Conservation (phyloP, 2,888 invertebrate genomes). For the Anaspis maculata region DNA sequence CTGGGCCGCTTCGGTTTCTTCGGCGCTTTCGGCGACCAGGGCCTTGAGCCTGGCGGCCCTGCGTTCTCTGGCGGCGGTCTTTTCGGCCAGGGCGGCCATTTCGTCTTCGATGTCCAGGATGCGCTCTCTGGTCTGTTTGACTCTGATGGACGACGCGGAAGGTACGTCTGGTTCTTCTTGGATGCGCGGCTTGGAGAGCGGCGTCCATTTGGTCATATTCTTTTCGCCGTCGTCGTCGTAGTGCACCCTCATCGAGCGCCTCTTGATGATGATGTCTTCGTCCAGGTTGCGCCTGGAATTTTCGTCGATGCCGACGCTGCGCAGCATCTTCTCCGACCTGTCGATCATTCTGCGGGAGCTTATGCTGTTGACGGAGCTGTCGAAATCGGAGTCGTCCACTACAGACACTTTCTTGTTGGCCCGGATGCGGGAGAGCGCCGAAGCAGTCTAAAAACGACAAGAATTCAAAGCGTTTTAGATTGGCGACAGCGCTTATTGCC, state of each 20-base stretch:
- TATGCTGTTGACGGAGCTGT: slow-evolving; percentile 49
- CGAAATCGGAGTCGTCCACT: slow-evolving; percentile 56
- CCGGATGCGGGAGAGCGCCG: slow-evolving; percentile 52
- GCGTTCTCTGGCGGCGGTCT: slow-evolving; percentile 60
- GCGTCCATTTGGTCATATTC: slow-evolving; percentile 57
- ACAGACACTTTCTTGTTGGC: slow-evolving; percentile 53
- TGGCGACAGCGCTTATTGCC: no score
- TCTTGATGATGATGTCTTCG: slow-evolving; percentile 37
- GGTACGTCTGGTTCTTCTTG: slow-evolving; percentile 28
- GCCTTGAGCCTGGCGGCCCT: slow-evolving; percentile 63
- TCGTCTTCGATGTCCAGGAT: slow-evolving; percentile 66
- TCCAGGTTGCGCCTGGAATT: slow-evolving; percentile 39
- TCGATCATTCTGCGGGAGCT: slow-evolving; percentile 50
- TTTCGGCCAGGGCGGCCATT: slow-evolving; percentile 62
- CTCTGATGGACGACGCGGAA: slow-evolving; percentile 53
- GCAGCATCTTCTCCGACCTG: slow-evolving; percentile 57
- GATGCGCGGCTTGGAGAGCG: slow-evolving; percentile 40
- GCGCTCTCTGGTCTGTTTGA: slow-evolving; percentile 55
- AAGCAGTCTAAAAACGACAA: slow-evolving; percentile 46
- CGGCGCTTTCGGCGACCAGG: slow-evolving; percentile 53
- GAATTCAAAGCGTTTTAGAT: no score
- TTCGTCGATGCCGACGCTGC: slow-evolving; percentile 54
- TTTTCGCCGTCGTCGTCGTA: slow-evolving; percentile 23
- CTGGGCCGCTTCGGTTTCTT: slow-evolving; percentile 35
- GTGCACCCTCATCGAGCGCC: slow-evolving; percentile 38